Percentiles rank a stretch among this genome's conserved stretches.
Evolutionary conservation across 1,140 invertebrate genomes (phyloP).

Genomic region (Limonius californicus): DNA sequence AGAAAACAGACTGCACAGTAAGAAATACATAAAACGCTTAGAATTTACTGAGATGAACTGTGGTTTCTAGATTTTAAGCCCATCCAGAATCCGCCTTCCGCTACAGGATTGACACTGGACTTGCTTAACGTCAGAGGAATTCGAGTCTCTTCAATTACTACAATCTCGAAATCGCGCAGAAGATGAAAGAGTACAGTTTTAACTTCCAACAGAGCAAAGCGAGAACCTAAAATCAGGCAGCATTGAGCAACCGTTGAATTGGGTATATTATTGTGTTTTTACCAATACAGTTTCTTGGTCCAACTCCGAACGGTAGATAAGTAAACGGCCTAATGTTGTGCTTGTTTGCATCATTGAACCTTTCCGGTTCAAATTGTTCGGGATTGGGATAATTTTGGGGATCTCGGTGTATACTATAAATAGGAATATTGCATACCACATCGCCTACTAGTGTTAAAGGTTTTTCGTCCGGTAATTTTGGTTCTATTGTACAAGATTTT

Average conservation of each 20-base stretch:
- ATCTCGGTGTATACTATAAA: conserved; percentile 51
- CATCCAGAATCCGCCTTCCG: neutral
- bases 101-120: neutral
- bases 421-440: conserved; percentile 32
- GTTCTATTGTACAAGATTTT: conserved; percentile 50
- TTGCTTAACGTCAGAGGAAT: neutral
- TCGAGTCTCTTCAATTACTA: neutral
- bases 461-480: conserved; percentile 16
- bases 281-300: conserved; percentile 54
- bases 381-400: conserved; percentile 24
- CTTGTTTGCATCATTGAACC: neutral
- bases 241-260: no score
- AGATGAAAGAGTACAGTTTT: neutral
- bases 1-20: no score
- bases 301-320: conserved; percentile 56
- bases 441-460: conserved; percentile 39
- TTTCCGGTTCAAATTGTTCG: neutral
- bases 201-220: neutral
- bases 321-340: conserved; percentile 52
- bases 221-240: neutral
- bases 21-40: no score
- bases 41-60: no score
- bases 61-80: neutral
- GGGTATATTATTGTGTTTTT: no score
- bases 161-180: neutral